Percentiles rank a stretch among this genome's conserved stretches.
These are phyloP conservation scores for Drosophila macrothrix DNA, from an alignment of 2,888 invertebrate genomes.

Conservation along the genomic window DNA sequence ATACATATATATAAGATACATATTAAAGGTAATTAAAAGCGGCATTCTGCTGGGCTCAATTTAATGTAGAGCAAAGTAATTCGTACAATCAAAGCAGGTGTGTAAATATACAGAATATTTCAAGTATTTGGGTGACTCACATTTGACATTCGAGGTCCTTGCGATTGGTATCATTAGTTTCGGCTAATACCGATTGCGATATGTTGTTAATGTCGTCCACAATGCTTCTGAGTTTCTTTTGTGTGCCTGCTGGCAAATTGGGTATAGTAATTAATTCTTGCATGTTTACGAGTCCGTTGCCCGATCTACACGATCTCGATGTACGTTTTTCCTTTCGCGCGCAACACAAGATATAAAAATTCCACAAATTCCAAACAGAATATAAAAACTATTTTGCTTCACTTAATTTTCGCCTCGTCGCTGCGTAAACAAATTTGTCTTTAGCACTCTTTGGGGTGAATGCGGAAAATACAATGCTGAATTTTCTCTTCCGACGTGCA, in stretches of 20 bases:
- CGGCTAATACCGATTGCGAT: conserved; percentile 41
- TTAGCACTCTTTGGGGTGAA: neutral
- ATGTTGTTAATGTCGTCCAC: conserved; percentile 56
- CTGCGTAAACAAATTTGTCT: conserved; percentile 58
- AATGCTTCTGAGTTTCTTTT: conserved; percentile 50
- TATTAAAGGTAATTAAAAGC: neutral
- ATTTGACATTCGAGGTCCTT: conserved; percentile 23
- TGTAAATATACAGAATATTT: conserved; percentile 1
- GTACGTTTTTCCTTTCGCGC: conserved; percentile 29
- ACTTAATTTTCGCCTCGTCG: conserved; percentile 27
- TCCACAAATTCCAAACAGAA: conserved; percentile 73
- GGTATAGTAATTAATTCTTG: conserved; percentile 67
- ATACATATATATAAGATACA: neutral
- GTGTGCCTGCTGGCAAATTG: conserved; percentile 39
- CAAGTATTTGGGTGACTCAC: conserved; percentile 34
- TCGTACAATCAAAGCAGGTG: neutral
- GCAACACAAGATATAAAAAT: conserved; percentile 65
- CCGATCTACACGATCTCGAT: conserved; percentile 41
- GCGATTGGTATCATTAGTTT: conserved; percentile 24
- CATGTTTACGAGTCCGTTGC: conserved; percentile 60
- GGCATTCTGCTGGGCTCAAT: conserved; percentile 6
- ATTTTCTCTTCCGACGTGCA: conserved; percentile 43
- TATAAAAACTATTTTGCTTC: conserved; percentile 54
- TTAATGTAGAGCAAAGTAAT: neutral
- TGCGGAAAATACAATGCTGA: conserved; percentile 14